These are phyloP conservation scores for Lemur catta DNA, from an alignment of 2,797 vertebrate genomes.

Conservation along the genomic window DNA sequence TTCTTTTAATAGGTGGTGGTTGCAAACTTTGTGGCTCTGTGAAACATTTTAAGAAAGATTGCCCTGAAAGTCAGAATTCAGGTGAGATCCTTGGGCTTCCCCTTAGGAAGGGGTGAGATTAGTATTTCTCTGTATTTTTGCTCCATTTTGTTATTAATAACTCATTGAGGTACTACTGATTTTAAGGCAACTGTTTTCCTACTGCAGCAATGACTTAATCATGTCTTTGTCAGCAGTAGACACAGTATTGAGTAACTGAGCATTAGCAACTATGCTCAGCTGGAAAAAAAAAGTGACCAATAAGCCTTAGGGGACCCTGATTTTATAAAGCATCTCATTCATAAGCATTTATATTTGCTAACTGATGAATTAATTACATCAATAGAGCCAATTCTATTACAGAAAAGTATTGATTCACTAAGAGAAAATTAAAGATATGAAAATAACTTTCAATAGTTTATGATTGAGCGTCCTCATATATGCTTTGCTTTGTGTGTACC, in stretches of 20 bases:
- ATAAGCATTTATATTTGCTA: slow-evolving; percentile 19
- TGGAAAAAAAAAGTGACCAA: background rate
- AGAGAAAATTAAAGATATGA: slow-evolving; percentile 24
- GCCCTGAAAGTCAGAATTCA: slow-evolving; percentile 90
- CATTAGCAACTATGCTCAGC: background rate
- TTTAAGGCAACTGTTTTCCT: background rate
- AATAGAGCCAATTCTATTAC: background rate
- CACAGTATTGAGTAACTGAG: background rate
- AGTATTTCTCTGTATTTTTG: background rate
- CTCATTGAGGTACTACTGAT: background rate
- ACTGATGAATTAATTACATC: background rate
- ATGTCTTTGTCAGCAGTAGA: background rate
- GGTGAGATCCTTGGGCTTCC: slow-evolving; percentile 83
- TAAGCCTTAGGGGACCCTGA: background rate
- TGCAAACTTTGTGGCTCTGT: slow-evolving; percentile 96
- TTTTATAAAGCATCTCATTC: background rate
- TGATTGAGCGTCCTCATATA: background rate
- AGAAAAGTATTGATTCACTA: background rate
- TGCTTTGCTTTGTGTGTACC: background rate
- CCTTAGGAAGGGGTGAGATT: background rate
- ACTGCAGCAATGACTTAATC: background rate
- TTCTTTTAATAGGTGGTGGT: slow-evolving; percentile 88
- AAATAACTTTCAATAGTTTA: background rate
- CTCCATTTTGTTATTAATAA: background rate
- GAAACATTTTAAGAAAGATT: slow-evolving; percentile 95